Evolutionary conservation across 2,113 vertebrate species (phyloP).

Genomic region (Rattus norvegicus): DNA sequence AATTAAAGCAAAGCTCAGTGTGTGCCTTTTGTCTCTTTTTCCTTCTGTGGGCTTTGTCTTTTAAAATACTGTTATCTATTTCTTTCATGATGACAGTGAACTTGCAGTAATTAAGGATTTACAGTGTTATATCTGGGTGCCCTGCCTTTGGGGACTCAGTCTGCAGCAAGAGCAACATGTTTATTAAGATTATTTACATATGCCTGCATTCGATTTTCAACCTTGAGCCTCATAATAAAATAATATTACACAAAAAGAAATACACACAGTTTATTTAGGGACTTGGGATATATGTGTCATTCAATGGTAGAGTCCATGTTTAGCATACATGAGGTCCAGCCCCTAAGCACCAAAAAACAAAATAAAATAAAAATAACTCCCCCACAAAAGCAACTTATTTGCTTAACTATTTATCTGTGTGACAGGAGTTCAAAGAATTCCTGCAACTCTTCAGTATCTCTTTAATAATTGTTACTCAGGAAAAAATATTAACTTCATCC

Average conservation of each 20-base stretch:
- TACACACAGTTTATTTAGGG: neutral
- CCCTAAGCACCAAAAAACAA: neutral
- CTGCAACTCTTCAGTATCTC: neutral
- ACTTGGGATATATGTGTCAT: neutral
- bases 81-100: constrained; percentile 19
- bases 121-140: neutral
- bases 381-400: neutral
- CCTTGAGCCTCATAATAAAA: neutral
- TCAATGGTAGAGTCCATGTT: neutral
- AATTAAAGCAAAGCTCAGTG: neutral
- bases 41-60: neutral
- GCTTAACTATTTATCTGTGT: neutral
- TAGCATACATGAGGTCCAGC: neutral
- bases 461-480: neutral
- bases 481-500: neutral
- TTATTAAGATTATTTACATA: constrained; percentile 27
- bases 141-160: neutral
- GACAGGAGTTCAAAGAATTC: constrained; percentile 23
- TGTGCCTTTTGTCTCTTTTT: neutral
- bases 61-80: neutral
- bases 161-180: neutral
- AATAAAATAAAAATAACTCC: neutral
- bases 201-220: neutral
- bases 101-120: constrained; percentile 34
- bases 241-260: neutral